These are phyloP conservation scores for Hyalella azteca DNA, from an alignment of 2,888 invertebrate species.

Conservation along the genomic window DNA sequence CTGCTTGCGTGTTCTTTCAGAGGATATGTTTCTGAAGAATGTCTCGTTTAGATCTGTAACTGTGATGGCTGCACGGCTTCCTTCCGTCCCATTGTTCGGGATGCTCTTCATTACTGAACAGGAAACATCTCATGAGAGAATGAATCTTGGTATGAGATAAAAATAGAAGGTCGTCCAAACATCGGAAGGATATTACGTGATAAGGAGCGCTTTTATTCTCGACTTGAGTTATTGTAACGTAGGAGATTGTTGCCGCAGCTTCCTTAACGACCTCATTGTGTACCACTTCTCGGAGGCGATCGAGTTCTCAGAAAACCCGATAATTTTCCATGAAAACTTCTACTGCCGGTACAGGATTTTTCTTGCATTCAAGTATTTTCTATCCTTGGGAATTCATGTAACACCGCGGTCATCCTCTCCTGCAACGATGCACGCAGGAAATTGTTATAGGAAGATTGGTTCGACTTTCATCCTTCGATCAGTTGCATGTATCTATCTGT, in stretches of 20 bases:
- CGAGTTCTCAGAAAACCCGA: no score
- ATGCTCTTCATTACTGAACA: conserved; percentile 6
- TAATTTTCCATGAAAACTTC: no score
- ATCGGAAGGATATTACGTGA: conserved; percentile 35
- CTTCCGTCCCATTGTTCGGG: conserved; percentile 17
- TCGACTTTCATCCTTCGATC: no score
- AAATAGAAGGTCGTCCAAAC: conserved; percentile 20
- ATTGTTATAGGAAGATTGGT: no score
- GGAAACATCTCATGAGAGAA: conserved; percentile 20
- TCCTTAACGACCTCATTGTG: conserved; percentile 6
- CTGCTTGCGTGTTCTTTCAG: no score
- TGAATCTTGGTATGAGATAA: conserved; percentile 21
- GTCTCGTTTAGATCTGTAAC: background rate
- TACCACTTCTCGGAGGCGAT: no score
- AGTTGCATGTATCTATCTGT: no score
- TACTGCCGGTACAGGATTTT: no score
- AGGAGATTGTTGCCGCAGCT: conserved; percentile 11
- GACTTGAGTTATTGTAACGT: background rate
- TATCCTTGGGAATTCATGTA: no score
- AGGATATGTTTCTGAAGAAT: background rate
- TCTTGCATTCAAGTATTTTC: no score
- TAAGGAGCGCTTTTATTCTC: conserved; percentile 26
- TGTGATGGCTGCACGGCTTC: background rate
- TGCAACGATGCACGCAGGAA: no score
- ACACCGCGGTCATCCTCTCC: no score